Evolutionary conservation across 2,888 invertebrate species (phyloP).

Genomic region (Pseudococcus longispinus): DNA sequence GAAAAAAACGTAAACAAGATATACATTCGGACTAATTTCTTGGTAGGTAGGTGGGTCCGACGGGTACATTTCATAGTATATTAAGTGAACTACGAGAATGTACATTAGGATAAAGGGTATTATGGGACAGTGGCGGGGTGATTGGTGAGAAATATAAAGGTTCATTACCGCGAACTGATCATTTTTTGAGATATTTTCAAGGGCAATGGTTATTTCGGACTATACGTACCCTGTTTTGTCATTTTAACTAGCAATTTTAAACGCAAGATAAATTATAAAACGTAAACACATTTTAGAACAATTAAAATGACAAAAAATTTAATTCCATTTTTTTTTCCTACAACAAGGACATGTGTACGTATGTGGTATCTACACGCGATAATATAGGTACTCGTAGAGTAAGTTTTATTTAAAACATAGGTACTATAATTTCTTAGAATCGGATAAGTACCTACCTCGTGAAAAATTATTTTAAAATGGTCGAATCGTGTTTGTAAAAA

Average conservation of each 20-base stretch:
- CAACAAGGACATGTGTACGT: constrained; percentile 6
- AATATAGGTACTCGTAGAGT: not conserved
- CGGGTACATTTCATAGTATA: not conserved
- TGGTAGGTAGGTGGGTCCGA: not conserved
- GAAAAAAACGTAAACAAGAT: constrained; percentile 37
- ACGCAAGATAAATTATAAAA: constrained; percentile 22
- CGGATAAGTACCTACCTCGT: constrained; percentile 5
- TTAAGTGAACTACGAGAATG: not conserved
- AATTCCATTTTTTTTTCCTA: not conserved
- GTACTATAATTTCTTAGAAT: not conserved
- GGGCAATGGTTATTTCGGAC: not conserved
- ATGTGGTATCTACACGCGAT: constrained; percentile 1
- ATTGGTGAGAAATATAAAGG: not conserved
- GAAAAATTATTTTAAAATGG: not conserved
- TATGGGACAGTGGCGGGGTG: too few species aligned
- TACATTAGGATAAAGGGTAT: not conserved
- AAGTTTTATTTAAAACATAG: not conserved
- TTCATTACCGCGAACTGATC: not conserved
- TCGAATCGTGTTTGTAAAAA: not conserved
- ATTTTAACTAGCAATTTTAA: constrained; percentile 13
- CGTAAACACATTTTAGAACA: constrained; percentile 11
- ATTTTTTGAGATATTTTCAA: constrained; percentile 11
- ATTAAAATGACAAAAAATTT: constrained; percentile 43
- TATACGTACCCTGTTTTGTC: not conserved
- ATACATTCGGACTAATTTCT: not conserved